phyloP scores from a whole-genome alignment of 2,797 vertebrate species.

The Tachyglossus aculeatus region DNA sequence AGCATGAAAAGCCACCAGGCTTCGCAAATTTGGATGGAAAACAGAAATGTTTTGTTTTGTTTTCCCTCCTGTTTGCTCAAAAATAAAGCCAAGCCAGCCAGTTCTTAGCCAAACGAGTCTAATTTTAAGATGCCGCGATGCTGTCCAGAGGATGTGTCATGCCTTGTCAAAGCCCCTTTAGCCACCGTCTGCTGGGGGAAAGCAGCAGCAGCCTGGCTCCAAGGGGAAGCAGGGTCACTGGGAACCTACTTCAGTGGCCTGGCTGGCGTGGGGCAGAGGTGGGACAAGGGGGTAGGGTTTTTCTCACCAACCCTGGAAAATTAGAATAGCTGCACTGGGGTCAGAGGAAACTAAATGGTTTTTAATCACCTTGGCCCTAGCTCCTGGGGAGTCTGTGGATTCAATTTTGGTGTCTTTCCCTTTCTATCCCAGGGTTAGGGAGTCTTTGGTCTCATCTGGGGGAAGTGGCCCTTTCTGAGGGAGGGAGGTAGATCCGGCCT shows the following conservation, averaged over 20 bases:
- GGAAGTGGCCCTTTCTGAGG: not conserved
- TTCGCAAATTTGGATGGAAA: not conserved
- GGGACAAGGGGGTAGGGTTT: not conserved
- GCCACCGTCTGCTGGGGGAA: not conserved
- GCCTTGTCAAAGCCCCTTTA: not conserved
- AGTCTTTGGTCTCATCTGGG: not conserved
- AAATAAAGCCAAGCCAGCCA: not conserved
- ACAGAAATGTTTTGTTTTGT: not conserved
- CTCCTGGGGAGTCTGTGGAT: conserved; percentile 4
- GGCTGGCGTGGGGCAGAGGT: not conserved
- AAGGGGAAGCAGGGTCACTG: not conserved
- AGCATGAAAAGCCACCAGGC: not conserved
- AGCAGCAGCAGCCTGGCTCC: not conserved
- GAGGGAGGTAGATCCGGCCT: not conserved
- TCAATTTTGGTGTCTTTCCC: conserved; percentile 7
- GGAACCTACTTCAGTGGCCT: not conserved
- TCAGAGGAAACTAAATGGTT: conserved; percentile 6
- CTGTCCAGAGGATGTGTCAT: not conserved
- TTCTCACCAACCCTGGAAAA: not conserved
- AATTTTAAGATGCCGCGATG: not conserved
- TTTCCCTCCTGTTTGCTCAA: not conserved
- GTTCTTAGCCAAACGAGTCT: not conserved
- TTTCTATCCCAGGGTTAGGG: not conserved
- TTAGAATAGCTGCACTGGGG: not conserved
- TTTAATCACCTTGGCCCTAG: not conserved